phyloP scores from a whole-genome alignment of 1,140 invertebrate species.

The Scaptomyza pallida region DNA sequence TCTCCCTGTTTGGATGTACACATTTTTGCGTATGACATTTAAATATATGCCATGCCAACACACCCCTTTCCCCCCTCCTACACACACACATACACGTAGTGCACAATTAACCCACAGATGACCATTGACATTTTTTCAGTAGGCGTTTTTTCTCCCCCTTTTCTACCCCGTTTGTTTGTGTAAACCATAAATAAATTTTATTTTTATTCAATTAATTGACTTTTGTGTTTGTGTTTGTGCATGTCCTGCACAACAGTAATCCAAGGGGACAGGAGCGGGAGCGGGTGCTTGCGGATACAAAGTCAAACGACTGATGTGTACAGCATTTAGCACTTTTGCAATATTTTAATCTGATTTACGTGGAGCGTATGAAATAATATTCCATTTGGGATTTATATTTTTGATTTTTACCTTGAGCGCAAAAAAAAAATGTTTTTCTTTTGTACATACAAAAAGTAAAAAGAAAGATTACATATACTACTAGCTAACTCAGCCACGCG shows the following conservation, averaged over 20 bases:
- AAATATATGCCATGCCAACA: constrained; percentile 37
- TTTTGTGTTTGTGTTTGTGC: constrained; percentile 54
- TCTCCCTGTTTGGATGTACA: neutral
- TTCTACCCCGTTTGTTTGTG: constrained; percentile 1
- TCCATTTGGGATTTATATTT: constrained; percentile 32
- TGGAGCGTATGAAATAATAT: constrained; percentile 34
- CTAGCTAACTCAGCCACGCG: too few relatives aligned
- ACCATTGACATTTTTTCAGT: constrained; percentile 37
- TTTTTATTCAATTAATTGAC: constrained; percentile 76
- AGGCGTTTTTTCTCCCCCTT: constrained; percentile 10
- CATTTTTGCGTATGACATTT: constrained; percentile 50
- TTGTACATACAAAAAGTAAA: neutral
- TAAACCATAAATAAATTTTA: constrained; percentile 45
- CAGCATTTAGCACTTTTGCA: constrained; percentile 46
- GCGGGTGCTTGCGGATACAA: neutral
- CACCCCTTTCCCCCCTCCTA: neutral
- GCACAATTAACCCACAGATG: constrained; percentile 30
- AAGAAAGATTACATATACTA: too few relatives aligned
- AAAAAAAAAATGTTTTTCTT: neutral
- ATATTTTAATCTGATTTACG: constrained; percentile 54
- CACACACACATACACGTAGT: too few relatives aligned
- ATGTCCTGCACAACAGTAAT: constrained; percentile 14
- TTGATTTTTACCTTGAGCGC: too few relatives aligned
- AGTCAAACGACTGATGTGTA: constrained; percentile 31
- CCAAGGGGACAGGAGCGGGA: too few relatives aligned